phyloP scores from a whole-genome alignment of 37 sponge, comb jelly and placozoan genomes.

The Dysidea cf. avara region DNA sequence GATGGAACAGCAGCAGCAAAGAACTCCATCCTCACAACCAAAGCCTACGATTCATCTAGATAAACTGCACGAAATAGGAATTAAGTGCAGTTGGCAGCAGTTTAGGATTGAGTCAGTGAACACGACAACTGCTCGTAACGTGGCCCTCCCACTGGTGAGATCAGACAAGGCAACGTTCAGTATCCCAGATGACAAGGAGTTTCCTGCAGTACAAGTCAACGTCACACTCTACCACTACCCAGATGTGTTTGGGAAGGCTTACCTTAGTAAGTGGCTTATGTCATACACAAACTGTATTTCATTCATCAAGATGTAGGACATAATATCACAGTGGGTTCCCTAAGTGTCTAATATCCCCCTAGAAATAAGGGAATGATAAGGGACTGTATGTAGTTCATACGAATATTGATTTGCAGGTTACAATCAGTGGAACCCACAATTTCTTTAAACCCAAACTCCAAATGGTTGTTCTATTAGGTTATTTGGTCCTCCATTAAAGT shows the following conservation, averaged over 20 bases:
- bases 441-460: too few relatives aligned
- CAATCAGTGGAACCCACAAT: too few relatives aligned
- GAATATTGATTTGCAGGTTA: too few relatives aligned
- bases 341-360: too few relatives aligned
- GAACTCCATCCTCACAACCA: too few relatives aligned
- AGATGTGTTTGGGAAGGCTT: constrained; percentile 34
- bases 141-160: constrained; percentile 50
- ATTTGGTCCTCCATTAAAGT: too few relatives aligned
- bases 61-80: constrained; percentile 61
- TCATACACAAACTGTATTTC: too few relatives aligned
- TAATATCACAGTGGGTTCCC: neutral
- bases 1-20: too few relatives aligned
- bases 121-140: neutral
- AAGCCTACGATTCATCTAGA: constrained; percentile 39
- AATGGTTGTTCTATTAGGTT: too few relatives aligned
- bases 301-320: neutral
- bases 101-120: constrained; percentile 54
- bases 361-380: too few relatives aligned
- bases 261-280: constrained; percentile 46
- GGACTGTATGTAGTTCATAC: too few relatives aligned
- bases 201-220: constrained; percentile 65
- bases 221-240: constrained; percentile 64
- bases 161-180: constrained; percentile 81
- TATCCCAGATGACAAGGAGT: constrained; percentile 59
- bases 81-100: constrained; percentile 61